These are phyloP conservation scores for Acestrorhynchus altus DNA, from an alignment of 2,797 vertebrate species.

Conservation along the genomic window DNA sequence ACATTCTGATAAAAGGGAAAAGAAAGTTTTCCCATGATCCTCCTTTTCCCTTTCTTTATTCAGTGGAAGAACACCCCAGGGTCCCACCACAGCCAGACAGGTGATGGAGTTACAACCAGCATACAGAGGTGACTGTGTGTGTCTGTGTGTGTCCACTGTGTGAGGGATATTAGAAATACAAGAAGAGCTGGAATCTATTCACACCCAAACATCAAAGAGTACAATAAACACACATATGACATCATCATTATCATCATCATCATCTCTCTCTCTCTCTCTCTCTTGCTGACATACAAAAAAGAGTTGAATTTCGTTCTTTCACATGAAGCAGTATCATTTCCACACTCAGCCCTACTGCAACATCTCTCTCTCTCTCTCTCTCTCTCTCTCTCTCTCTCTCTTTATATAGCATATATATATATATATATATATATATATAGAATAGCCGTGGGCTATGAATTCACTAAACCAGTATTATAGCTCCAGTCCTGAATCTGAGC, in stretches of 20 bases:
- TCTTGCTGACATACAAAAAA: not conserved
- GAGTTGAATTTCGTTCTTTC: too few relatives aligned
- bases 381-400: conserved; percentile 12
- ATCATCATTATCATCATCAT: not conserved
- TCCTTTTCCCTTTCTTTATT: conserved; percentile 42
- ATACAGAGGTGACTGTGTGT: not conserved
- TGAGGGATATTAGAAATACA: not conserved
- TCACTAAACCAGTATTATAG: too few relatives aligned
- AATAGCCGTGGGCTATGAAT: too few relatives aligned
- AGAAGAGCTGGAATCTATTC: conserved; percentile 8
- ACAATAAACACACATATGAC: not conserved
- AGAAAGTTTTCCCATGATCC: conserved; percentile 45
- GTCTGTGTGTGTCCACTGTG: not conserved
- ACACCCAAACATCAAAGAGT: conserved; percentile 12
- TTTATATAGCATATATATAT: not conserved
- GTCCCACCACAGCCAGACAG: conserved; percentile 29
- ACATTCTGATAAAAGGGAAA: conserved; percentile 28
- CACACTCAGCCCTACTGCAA: too few relatives aligned
- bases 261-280: not conserved
- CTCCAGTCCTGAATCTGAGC: too few relatives aligned
- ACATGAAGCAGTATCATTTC: too few relatives aligned
- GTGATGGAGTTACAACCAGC: conserved; percentile 26
- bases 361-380: too few relatives aligned
- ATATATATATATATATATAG: too few relatives aligned
- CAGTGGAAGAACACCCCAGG: conserved; percentile 35